Evolutionary conservation across 2,113 vertebrate species (phyloP).

Genomic region (Pongo abelii): DNA sequence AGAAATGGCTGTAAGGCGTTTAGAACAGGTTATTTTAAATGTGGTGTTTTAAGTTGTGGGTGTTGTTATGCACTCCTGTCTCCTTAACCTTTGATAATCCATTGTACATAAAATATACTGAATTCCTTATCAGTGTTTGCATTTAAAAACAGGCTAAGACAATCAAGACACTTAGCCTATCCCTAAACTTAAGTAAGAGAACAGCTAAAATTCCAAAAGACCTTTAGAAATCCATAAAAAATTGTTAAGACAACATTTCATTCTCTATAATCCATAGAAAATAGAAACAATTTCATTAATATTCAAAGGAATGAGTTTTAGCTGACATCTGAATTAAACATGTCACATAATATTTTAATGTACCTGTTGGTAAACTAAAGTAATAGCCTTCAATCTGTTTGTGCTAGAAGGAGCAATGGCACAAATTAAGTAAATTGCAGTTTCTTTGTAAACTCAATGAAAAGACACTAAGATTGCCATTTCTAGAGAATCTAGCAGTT

Average conservation of each 20-base stretch:
- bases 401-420: neutral
- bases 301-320: neutral
- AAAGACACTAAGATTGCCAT: neutral
- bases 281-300: constrained; percentile 5
- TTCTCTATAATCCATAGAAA: neutral
- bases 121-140: neutral
- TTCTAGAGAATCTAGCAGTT: neutral
- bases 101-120: neutral
- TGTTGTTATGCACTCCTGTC: neutral
- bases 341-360: neutral
- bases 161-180: neutral
- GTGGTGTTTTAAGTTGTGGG: neutral
- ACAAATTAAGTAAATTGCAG: neutral
- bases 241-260: neutral
- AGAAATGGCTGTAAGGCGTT: neutral
- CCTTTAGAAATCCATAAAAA: neutral
- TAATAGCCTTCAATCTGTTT: neutral
- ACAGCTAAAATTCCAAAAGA: neutral
- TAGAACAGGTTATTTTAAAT: neutral
- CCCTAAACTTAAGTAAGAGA: neutral
- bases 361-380: neutral
- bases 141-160: neutral
- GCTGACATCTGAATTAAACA: neutral
- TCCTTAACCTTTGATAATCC: neutral
- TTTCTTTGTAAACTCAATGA: neutral